Conservation (phyloP, 2,797 vertebrate species). For the Brotula barbata region DNA sequence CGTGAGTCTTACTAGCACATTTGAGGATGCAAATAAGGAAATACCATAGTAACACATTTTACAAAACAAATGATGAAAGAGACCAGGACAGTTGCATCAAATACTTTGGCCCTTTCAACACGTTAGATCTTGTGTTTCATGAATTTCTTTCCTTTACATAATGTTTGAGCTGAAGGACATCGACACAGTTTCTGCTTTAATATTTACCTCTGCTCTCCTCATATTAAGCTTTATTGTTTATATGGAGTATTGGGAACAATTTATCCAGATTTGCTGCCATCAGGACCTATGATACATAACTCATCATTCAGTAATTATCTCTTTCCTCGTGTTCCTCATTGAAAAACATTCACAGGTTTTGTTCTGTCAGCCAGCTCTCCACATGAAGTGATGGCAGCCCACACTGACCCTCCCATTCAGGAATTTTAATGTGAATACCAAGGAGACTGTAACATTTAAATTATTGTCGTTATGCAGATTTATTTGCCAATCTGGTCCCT, state of each 20-base stretch:
- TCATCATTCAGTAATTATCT: not conserved
- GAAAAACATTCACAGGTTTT: not conserved
- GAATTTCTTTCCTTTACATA: no score
- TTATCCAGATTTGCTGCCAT: not conserved
- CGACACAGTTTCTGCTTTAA: no score
- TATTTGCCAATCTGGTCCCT: constrained; percentile 1
- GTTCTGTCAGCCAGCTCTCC: not conserved
- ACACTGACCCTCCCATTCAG: constrained; percentile 1
- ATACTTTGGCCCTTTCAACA: no score
- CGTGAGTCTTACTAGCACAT: no score
- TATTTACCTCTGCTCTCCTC: not conserved
- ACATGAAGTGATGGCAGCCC: constrained; percentile 2
- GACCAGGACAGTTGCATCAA: no score
- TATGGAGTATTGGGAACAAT: not conserved
- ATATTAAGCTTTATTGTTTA: not conserved
- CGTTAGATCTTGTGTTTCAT: no score
- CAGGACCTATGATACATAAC: constrained; percentile 1
- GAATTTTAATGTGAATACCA: constrained; percentile 12
- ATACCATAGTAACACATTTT: no score
- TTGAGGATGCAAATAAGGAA: no score
- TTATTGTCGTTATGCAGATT: constrained; percentile 3
- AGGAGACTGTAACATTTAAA: constrained; percentile 5
- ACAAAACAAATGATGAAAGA: no score
- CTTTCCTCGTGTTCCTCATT: not conserved
- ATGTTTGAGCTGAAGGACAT: not conserved